Percentiles rank a stretch among this genome's conserved stretches.
Evolutionary conservation across 1,140 invertebrate genomes (phyloP).

Genomic region (Teleopsis dalmanni): DNA sequence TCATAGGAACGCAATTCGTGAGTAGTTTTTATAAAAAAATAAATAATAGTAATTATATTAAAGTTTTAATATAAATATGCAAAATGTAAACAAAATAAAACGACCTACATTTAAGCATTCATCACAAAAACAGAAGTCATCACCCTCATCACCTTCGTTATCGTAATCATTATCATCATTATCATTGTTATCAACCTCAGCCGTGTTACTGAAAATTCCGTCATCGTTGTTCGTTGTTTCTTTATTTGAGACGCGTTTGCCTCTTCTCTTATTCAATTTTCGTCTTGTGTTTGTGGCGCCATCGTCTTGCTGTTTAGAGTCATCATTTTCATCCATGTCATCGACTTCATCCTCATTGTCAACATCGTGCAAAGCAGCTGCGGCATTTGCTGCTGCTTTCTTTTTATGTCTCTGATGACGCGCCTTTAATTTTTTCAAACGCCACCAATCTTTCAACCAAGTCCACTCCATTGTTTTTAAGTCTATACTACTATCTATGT

Average conservation of each 20-base stretch:
- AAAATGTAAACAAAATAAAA: not conserved
- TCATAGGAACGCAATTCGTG: not conserved
- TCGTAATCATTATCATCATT: conserved; percentile 19
- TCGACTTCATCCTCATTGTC: not conserved
- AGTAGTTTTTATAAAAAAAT: conserved; percentile 1
- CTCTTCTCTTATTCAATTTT: not conserved
- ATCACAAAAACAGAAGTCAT: conserved; percentile 63
- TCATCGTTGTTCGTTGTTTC: conserved; percentile 14
- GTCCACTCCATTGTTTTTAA: conserved; percentile 57
- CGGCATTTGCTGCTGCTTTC: conserved; percentile 26
- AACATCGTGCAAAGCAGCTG: conserved; percentile 8
- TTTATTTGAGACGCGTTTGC: conserved; percentile 5
- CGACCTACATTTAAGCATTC: conserved; percentile 57
- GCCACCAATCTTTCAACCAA: conserved; percentile 70
- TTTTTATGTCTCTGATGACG: conserved; percentile 45
- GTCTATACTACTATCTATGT: not conserved
- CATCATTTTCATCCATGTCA: too few relatives aligned
- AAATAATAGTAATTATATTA: not conserved
- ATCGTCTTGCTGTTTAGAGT: not conserved
- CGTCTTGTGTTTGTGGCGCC: too few relatives aligned
- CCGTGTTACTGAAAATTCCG: conserved; percentile 5
- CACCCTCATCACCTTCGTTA: conserved; percentile 37
- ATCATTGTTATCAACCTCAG: conserved; percentile 23
- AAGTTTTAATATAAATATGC: not conserved
- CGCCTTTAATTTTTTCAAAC: conserved; percentile 58